Conservation (phyloP, 2,797 vertebrate genomes). For the Ctenosaura bakeri region DNA sequence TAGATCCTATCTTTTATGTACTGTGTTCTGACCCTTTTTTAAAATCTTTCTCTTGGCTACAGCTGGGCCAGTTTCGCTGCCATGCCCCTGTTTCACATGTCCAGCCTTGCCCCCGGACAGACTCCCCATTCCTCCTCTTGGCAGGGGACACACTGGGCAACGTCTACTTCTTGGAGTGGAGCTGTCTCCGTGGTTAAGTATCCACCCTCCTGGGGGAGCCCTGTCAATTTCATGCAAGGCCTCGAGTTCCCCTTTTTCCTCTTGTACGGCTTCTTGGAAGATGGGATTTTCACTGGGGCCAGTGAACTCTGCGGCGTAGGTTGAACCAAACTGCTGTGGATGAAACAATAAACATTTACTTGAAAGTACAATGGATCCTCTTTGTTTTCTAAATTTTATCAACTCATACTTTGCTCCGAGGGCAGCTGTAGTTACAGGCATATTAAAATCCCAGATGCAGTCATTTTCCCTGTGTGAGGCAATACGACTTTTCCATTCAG, state of each 20-base stretch:
- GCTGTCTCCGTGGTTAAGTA: slow-evolving; percentile 23
- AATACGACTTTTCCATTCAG: neutral
- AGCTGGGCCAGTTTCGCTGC: slow-evolving; percentile 90
- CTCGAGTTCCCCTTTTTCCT: too few species aligned
- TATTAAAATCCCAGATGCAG: neutral
- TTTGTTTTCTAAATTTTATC: too few species aligned
- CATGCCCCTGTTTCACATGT: slow-evolving; percentile 82
- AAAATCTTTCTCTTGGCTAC: slow-evolving; percentile 16
- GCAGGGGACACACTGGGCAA: slow-evolving; percentile 85
- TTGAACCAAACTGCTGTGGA: neutral
- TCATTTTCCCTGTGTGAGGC: neutral
- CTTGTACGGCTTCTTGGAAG: neutral
- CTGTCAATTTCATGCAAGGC: neutral
- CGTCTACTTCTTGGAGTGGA: slow-evolving; percentile 84
- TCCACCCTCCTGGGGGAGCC: neutral
- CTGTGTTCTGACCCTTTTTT: neutral
- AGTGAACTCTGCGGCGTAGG: too few species aligned
- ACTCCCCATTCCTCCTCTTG: slow-evolving; percentile 75
- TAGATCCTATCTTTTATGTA: neutral
- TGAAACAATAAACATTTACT: neutral
- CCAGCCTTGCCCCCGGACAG: slow-evolving; percentile 78
- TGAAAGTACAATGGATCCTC: neutral
- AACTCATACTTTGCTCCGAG: neutral
- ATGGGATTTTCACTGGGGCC: rapidly evolving
- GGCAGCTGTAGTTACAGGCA: neutral